Evolutionary conservation across 2,888 invertebrate species (phyloP).

Genomic region (Hypomecis atomaria): DNA sequence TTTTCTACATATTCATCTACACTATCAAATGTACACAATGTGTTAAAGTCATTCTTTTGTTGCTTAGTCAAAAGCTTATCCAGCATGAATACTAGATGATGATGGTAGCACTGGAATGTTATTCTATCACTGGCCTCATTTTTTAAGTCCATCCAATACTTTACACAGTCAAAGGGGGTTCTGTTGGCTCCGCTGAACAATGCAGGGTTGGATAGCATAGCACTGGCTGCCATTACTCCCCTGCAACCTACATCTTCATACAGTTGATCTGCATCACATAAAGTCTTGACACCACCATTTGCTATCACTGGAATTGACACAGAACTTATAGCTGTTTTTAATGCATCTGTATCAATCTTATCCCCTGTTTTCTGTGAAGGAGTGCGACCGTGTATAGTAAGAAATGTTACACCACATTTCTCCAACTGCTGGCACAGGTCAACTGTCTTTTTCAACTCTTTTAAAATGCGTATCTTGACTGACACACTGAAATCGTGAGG

Average conservation of each 20-base stretch:
- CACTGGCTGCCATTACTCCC: slow-evolving; percentile 97
- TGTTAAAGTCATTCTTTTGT: slow-evolving; percentile 91
- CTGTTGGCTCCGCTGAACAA: slow-evolving; percentile 89
- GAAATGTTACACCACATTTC: slow-evolving; percentile 93
- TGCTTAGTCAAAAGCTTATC: slow-evolving; percentile 90
- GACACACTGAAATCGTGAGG: slow-evolving; percentile 93
- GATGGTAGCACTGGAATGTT: slow-evolving; percentile 95
- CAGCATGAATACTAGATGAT: slow-evolving; percentile 98
- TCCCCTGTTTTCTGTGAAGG: slow-evolving; percentile 91
- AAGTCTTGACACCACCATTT: slow-evolving; percentile 94
- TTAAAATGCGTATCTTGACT: slow-evolving; percentile 94
- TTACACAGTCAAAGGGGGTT: slow-evolving; percentile 91
- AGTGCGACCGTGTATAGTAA: slow-evolving; percentile 97
- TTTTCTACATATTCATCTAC: slow-evolving; percentile 89
- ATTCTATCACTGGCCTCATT: slow-evolving; percentile 85
- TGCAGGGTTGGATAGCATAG: slow-evolving; percentile 95
- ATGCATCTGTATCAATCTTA: slow-evolving; percentile 87
- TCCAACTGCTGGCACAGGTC: slow-evolving; percentile 92
- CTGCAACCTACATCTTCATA: slow-evolving; percentile 88
- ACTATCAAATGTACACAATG: slow-evolving; percentile 87
- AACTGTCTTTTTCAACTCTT: slow-evolving; percentile 89
- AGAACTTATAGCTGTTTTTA: slow-evolving; percentile 88
- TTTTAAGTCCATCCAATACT: slow-evolving; percentile 91
- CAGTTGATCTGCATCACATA: slow-evolving; percentile 89
- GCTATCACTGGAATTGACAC: slow-evolving; percentile 94